Evolutionary conservation across 2,113 vertebrate species (phyloP).

Genomic region (Nothocercus julius): DNA sequence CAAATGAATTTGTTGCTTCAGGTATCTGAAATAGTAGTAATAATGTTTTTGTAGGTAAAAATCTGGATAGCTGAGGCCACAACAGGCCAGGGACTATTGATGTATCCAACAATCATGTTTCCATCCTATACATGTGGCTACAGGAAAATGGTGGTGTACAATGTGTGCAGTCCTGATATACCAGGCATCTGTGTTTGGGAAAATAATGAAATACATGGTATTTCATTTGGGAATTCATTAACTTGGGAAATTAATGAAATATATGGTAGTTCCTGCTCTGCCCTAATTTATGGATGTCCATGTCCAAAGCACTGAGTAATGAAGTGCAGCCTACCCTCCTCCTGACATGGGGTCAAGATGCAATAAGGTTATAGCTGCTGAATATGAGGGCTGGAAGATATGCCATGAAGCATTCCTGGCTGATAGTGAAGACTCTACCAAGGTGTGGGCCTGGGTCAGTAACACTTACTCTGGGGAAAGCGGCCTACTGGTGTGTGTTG

Average conservation of each 20-base stretch:
- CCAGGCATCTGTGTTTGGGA: background rate
- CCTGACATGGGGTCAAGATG: background rate
- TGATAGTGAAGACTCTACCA: background rate
- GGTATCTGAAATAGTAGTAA: background rate
- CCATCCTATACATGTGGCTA: background rate
- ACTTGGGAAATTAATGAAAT: background rate
- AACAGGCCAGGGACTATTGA: background rate
- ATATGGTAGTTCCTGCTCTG: background rate
- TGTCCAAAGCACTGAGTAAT: background rate
- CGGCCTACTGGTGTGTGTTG: background rate
- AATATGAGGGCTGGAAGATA: background rate
- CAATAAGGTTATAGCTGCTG: fast-evolving
- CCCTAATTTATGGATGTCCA: too few species aligned
- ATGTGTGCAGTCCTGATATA: background rate
- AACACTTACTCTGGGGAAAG: background rate
- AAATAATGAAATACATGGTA: background rate
- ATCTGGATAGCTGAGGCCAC: background rate
- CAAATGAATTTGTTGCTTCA: background rate
- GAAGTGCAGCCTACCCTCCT: background rate
- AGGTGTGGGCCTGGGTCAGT: background rate
- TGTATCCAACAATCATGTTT: background rate
- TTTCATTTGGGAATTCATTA: background rate
- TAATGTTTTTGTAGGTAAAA: background rate
- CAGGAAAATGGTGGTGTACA: background rate
- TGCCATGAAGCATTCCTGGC: background rate